phyloP scores from a whole-genome alignment of 2,113 vertebrate genomes.

The Oophaga pumilio region DNA sequence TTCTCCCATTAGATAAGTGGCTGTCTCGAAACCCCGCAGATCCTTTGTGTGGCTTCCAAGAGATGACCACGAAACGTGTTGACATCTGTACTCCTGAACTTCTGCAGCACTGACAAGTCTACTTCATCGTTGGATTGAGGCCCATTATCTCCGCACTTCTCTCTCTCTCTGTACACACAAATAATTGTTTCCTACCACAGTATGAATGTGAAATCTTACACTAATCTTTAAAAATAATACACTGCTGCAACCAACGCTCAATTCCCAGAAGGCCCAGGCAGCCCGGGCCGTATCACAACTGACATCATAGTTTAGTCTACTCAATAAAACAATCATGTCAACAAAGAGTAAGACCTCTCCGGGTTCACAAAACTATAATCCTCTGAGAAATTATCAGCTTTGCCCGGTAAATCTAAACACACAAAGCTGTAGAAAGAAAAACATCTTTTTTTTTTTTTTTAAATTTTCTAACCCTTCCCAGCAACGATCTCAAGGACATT shows the following conservation, averaged over 20 bases:
- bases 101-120: constrained; percentile 20
- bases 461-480: constrained; percentile 15
- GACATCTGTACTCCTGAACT: constrained; percentile 33
- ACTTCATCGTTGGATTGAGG: constrained; percentile 30
- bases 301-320: constrained; percentile 57
- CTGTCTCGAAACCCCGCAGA: not conserved
- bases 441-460: constrained; percentile 18
- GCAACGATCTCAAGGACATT: constrained; percentile 22
- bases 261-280: constrained; percentile 46
- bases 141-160: constrained; percentile 33
- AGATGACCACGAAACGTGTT: constrained; percentile 18
- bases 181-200: constrained; percentile 47
- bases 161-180: not conserved
- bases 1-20: constrained; percentile 3
- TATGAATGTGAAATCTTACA: not conserved
- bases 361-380: constrained; percentile 32
- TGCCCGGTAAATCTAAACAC: constrained; percentile 20
- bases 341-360: constrained; percentile 45
- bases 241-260: not conserved
- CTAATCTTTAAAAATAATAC: constrained; percentile 1
- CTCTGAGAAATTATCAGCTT: constrained; percentile 28
- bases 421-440: constrained; percentile 20
- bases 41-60: constrained; percentile 11
- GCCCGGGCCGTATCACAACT: constrained; percentile 33
- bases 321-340: constrained; percentile 47